Evolutionary conservation across 1,140 invertebrate species (phyloP), one percentile per base, ranked within the genome.

Genomic region (Zaprionus kolodkinae): DNA sequence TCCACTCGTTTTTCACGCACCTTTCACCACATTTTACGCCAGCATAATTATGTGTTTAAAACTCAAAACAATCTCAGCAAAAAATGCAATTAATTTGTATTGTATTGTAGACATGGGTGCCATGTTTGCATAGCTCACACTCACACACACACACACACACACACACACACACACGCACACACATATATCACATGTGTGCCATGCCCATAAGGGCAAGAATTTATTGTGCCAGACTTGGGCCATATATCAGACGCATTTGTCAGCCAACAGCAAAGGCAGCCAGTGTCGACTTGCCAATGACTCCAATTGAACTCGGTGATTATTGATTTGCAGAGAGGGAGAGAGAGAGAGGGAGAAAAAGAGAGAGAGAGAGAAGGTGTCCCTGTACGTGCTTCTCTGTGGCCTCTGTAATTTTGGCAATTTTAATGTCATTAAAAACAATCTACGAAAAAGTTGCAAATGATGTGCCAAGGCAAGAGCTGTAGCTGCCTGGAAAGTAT

Each of bases 391-490:
- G 21, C 67, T 72, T 56, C 67, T 63, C 45, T 59, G 60, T 66
- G 17, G 25, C 21, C 30, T 17, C 71, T 80, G 84, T 88, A 88
- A 87, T 88, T 87, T 87, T 81, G 84, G 84, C 85, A 88, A 87
- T 87, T 87, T 80, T 61, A 87, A 84, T 87, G 84, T 79, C 84
- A 84, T 87, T 87, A 87, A 87, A 88, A 87, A 78, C 80, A 80
- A 79, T 86, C 65, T 71, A 33, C 45, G 50, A 89, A 88, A 88
- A 88, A 84, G 71, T 88, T 84, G 77, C 79, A 88, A 88, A 88
- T 82, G 83, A 83, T 87, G 84, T 88, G 84, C 73, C 69, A 88
- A 88, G 78, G 70, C 72, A 74, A 81, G 81, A 62, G 69, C 21
- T 21, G 74, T 50, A 76, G 61, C 27, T 65, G 72, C 52, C 52